Base-by-base conservation (phyloP, 2,797 vertebrate species). In the Meda fulgida region DNA sequence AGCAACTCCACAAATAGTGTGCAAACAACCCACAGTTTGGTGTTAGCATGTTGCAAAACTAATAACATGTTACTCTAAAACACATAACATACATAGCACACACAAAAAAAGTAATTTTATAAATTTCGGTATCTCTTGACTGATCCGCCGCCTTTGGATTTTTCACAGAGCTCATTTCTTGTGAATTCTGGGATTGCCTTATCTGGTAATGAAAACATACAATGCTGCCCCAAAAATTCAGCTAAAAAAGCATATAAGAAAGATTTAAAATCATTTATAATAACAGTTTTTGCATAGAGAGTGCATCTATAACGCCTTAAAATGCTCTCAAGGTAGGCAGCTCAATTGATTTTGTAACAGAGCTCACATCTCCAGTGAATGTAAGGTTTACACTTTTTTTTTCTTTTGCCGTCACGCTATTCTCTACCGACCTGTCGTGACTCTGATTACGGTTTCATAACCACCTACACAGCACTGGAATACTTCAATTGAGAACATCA, bases 381-480 rank as follows among this genome's bases (percentile, higher is more conserved):
- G 21, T 38, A 16, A 76, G 58, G 31, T 63, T 66, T 83, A 75
- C n/a, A 43, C 18, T 67, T 67, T 76, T 67, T 73, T 58, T 36
- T 73, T 77, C 13, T 5, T 29, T 40, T 58, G 66, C 38, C 4
- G 34, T 84, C 36, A 78, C 14, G 23, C 65, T 71, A 58, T 84
- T 78, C 75, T 70, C 65, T 67, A 29, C 21, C 26, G 8, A 78
- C 75, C 83, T 55, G 75, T 78, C 48, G 26, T 46, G 48, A 78
- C 36, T 84, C 73, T 69, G 36, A 71, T 78, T 70, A 60, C 6
- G 48, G 48, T 46, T 71, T 84, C 51, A 84, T 46, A 78, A 84
- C 83, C 75, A 78, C 83, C 83, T 71, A 78, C 83, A 71, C 75
- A 78, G 48, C 65, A 58, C 63, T 58, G 18, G 36, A 77, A 55